phyloP scores from a whole-genome alignment of 2,888 invertebrate genomes.

The Calameuta filiformis region DNA sequence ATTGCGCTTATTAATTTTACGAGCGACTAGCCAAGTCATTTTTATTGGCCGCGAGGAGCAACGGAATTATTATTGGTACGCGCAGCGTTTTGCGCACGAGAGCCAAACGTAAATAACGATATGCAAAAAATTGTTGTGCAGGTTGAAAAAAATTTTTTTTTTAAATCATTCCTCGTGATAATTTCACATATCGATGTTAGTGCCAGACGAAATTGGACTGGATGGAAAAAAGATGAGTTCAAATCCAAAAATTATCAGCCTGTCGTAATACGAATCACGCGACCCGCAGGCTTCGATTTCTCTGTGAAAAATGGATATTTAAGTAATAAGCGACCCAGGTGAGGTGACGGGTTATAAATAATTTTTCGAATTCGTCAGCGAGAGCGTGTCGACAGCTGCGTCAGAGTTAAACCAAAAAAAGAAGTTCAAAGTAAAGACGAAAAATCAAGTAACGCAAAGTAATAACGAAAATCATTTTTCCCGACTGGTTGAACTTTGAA shows the following conservation, averaged over 20 bases:
- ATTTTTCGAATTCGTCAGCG: conserved; percentile 1
- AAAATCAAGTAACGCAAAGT: not conserved
- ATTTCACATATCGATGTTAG: not conserved
- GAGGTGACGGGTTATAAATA: not conserved
- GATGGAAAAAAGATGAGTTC: not conserved
- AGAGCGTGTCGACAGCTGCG: not conserved
- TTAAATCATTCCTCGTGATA: not conserved
- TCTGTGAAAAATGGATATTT: not conserved
- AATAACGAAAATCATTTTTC: not conserved
- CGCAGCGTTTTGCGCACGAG: not conserved
- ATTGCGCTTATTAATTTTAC: conserved; percentile 51
- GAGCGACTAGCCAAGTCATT: conserved; percentile 12
- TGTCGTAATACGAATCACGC: not conserved
- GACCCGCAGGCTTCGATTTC: not conserved
- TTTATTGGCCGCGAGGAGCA: not conserved
- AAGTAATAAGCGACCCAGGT: not conserved
- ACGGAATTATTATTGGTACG: not conserved
- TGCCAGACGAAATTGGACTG: not conserved
- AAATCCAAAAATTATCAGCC: not conserved
- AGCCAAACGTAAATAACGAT: not conserved
- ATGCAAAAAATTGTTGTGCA: not conserved
- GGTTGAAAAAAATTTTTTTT: no score
- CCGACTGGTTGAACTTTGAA: not conserved
- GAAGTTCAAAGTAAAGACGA: not conserved
- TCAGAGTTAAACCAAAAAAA: not conserved